A percentile compares a stretch with the other conserved stretches of the same genome.
Conservation (phyloP, 2,797 vertebrate genomes). For the Buceros bicornis region DNA sequence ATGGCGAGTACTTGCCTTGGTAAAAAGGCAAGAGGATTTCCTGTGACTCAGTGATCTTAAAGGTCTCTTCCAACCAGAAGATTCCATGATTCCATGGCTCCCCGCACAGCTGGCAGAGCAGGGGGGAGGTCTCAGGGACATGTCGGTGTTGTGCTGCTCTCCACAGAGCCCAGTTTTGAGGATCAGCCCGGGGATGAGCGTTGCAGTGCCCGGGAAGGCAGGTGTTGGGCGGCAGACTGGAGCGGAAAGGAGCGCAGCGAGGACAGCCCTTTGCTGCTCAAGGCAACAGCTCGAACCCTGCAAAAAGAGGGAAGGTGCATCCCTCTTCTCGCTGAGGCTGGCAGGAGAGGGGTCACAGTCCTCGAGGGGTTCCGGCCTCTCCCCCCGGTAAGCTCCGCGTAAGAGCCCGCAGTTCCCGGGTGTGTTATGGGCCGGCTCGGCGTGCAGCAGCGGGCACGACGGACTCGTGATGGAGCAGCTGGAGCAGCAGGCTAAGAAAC, state of each 20-base stretch:
- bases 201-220: rapidly evolving
- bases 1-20: rapidly evolving
- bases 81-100: too few relatives aligned
- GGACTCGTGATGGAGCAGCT: not conserved
- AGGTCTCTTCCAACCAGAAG: too few relatives aligned
- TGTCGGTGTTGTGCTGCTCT: not conserved
- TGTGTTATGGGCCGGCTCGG: rapidly evolving
- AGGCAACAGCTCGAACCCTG: rapidly evolving
- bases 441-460: rapidly evolving
- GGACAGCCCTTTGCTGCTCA: rapidly evolving
- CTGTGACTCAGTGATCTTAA: too few relatives aligned
- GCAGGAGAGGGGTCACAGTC: rapidly evolving
- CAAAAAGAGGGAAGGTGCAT: not conserved
- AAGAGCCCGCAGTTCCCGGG: rapidly evolving
- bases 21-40: not conserved
- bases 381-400: rapidly evolving
- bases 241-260: rapidly evolving
- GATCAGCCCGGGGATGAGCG: too few relatives aligned
- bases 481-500: not conserved
- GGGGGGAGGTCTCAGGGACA: not conserved
- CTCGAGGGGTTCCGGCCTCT: not conserved
- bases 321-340: not conserved
- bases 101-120: rapidly evolving
- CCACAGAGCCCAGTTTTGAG: not conserved
- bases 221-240: rapidly evolving